Conservation (phyloP, 2,888 invertebrate species). For the Meghimatium bilineatum region DNA sequence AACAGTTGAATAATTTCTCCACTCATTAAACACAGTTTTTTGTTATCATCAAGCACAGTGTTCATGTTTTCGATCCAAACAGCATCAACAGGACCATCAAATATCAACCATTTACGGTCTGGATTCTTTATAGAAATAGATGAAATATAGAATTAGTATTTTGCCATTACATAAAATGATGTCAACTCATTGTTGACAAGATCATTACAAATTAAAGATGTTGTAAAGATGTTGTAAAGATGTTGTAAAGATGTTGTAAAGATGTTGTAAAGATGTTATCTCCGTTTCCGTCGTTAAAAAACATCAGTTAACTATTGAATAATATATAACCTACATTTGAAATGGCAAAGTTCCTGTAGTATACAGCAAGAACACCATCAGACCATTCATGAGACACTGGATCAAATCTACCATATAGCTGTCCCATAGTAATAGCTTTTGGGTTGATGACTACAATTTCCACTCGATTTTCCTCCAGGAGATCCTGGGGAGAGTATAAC, state of each 20-base stretch:
- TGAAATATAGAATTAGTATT: not conserved
- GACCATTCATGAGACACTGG: conserved; percentile 80
- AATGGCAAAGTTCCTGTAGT: conserved; percentile 91
- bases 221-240: not conserved
- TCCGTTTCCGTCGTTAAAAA: too few relatives aligned
- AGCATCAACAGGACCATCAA: conserved; percentile 78
- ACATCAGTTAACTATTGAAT: too few relatives aligned
- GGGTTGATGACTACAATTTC: conserved; percentile 79
- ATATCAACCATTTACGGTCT: conserved; percentile 82
- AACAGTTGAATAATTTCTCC: conserved; percentile 97
- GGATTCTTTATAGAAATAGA: conserved; percentile 78
- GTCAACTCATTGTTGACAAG: not conserved
- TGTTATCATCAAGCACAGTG: conserved; percentile 78
- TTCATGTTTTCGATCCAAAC: conserved; percentile 79
- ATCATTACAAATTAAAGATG: not conserved
- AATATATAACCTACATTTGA: conserved; percentile 78
- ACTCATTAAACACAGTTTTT: conserved; percentile 89
- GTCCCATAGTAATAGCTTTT: conserved; percentile 80
- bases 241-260: not conserved
- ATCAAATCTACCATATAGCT: conserved; percentile 80
- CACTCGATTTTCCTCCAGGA: conserved; percentile 78
- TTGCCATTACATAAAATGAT: not conserved
- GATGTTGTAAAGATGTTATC: not conserved
- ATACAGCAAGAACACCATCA: conserved; percentile 83
- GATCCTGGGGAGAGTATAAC: conserved; percentile 64